Percentiles rank a stretch among this genome's conserved stretches.
phyloP scores from a whole-genome alignment of 2,797 vertebrate genomes.

The Platalea minor region DNA sequence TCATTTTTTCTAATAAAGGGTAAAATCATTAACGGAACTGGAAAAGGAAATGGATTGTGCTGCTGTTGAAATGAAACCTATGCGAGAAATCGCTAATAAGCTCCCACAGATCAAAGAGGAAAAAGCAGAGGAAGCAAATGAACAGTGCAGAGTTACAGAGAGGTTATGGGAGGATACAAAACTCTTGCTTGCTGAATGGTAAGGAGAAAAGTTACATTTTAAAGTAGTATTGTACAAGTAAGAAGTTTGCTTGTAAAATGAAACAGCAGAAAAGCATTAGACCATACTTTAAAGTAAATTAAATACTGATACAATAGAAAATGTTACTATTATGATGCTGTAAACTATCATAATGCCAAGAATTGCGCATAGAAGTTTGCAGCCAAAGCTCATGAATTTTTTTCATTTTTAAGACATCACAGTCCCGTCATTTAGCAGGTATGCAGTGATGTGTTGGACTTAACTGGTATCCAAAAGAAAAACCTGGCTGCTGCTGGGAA shows the following conservation, averaged over 20 bases:
- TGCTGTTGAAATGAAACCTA: constrained; percentile 76
- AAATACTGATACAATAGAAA: background rate
- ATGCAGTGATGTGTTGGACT: background rate
- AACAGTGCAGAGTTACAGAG: constrained; percentile 71
- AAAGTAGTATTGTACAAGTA: background rate
- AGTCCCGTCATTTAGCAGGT: background rate
- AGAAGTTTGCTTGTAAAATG: background rate
- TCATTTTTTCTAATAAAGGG: constrained; percentile 73
- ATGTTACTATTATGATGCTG: background rate
- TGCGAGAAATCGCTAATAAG: constrained; percentile 73
- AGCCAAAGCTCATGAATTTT: background rate
- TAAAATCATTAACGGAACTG: constrained; percentile 83
- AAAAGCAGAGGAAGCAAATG: constrained; percentile 59
- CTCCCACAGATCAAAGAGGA: constrained; percentile 62
- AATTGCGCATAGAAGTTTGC: background rate
- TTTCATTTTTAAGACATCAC: background rate
- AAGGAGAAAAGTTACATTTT: constrained; percentile 20
- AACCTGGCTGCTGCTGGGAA: background rate
- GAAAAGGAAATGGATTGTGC: constrained; percentile 81
- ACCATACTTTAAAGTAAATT: background rate
- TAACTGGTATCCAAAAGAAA: background rate
- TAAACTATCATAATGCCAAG: background rate
- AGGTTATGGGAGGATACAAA: constrained; percentile 83
- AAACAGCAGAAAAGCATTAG: background rate
- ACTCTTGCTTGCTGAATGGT: constrained; percentile 82